Evolutionary conservation across 2,113 vertebrate genomes (phyloP), one percentile per base, ranked within the genome.

Genomic region (Misgurnus anguillicaudatus): DNA sequence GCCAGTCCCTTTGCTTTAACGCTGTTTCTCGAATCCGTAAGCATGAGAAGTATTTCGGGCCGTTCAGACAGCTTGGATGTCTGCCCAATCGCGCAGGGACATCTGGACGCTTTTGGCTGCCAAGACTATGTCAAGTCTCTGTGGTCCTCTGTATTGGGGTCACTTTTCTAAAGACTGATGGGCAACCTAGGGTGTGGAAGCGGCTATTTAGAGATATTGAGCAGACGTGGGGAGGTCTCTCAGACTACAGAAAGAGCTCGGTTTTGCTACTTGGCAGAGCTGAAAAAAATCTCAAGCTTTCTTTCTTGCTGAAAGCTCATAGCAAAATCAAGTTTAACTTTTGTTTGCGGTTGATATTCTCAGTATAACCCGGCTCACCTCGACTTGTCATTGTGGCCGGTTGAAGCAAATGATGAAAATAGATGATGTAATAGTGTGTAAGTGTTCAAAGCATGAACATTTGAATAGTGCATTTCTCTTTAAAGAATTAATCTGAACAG

Each of bases 151-250:
- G 83, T 87, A 92, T 90, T 89, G 80, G 77, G 80, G 82, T 90
- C 90, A 90, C 88, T 85, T 89, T 84, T 85, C 62, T 76, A 67
- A 86, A 75, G 78, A 85, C 86, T 91, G 89, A 91, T 88, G 88
- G 86, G 82, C 85, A 90, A 85, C 86, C 78, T 71, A 53, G 41
- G 67, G 48, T 76, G 45, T 75, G 64, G 51, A 31, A 73, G 55
- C 11, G 63, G 55, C 67, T 61, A 47, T 71, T 51, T 79, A 17
- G 64, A 53, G 62, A 62, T 55, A 38, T 67, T 78, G 39, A 84
- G 70, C 16, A 42, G 21, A 62, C 14, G 11, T 72, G 17, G 63
- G 60, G 51, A 14, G 6, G 42, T 67, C 73, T 60, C 45, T 16
- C 47, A 41, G 55, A 10, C 17, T 17, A n/a, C 51, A 17, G 19